These are phyloP conservation scores for Pterocles burchelli DNA, from an alignment of 2,113 vertebrate genomes.

Conservation along the genomic window DNA sequence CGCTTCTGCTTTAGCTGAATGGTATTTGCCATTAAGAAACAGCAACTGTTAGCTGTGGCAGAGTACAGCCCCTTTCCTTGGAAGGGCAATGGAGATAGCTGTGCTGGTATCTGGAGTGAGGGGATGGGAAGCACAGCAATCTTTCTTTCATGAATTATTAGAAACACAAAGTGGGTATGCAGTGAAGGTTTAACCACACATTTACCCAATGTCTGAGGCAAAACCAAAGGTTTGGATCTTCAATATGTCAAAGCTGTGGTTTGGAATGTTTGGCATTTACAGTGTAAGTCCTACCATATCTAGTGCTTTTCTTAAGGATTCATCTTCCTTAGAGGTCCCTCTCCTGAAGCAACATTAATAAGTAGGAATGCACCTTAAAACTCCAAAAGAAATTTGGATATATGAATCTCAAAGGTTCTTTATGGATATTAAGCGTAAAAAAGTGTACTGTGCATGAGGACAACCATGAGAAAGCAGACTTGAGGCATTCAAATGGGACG, in stretches of 20 bases:
- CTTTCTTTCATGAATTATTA: background rate
- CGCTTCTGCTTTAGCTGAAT: conserved; percentile 18
- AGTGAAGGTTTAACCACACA: background rate
- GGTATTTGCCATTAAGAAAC: conserved; percentile 3
- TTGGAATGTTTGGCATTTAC: background rate
- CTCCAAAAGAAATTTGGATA: background rate
- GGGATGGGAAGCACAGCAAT: background rate
- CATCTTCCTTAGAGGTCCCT: background rate
- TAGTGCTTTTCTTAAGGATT: background rate
- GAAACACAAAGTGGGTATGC: accelerated
- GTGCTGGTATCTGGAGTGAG: background rate
- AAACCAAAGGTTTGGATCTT: background rate
- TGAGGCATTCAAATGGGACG: background rate
- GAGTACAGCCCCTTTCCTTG: background rate
- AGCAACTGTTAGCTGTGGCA: background rate
- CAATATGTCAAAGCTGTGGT: background rate
- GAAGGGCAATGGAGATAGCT: background rate
- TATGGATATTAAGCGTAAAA: background rate
- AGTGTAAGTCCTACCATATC: background rate
- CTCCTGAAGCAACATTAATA: background rate
- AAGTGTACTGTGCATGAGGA: background rate
- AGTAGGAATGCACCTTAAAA: background rate
- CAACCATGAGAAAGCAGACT: background rate
- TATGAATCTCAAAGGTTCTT: background rate
- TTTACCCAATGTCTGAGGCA: background rate